Evolutionary conservation across 1,140 invertebrate genomes (phyloP).

Genomic region (Cardiocondyla obscurior): DNA sequence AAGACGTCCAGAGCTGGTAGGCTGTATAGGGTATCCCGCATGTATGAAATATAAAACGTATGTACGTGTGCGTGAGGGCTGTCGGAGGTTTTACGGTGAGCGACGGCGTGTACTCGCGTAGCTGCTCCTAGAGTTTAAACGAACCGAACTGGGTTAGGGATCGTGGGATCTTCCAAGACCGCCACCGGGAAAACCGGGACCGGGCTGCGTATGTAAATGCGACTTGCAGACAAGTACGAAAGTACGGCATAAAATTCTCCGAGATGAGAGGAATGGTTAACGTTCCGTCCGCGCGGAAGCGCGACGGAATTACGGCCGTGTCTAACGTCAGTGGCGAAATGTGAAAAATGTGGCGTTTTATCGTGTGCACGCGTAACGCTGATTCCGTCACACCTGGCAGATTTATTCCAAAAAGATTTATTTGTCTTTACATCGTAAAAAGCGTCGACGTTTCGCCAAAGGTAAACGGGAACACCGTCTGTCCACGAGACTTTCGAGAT

Average conservation of each 20-base stretch:
- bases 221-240: slow-evolving; percentile 36
- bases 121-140: slow-evolving; percentile 66
- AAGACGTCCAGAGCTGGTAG: background rate
- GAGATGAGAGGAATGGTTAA: slow-evolving; percentile 48
- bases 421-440: slow-evolving; percentile 48
- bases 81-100: slow-evolving; percentile 65
- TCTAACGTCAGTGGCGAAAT: slow-evolving; percentile 55
- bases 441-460: slow-evolving; percentile 1
- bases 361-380: slow-evolving; percentile 49
- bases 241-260: slow-evolving; percentile 32
- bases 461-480: background rate
- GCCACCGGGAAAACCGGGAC: slow-evolving; percentile 25
- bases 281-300: slow-evolving; percentile 34
- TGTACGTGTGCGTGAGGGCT: background rate
- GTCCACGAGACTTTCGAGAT: background rate
- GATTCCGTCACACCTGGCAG: slow-evolving; percentile 38
- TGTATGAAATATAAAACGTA: background rate
- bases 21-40: background rate
- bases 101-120: slow-evolving; percentile 52
- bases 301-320: slow-evolving; percentile 44
- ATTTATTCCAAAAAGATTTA: slow-evolving; percentile 52
- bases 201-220: slow-evolving; percentile 54
- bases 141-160: slow-evolving; percentile 70
- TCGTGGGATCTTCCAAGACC: slow-evolving; percentile 52
- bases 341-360: slow-evolving; percentile 56